A percentile compares a stretch with the other conserved stretches of the same genome.
Evolutionary conservation across 2,797 vertebrate genomes (phyloP).

Genomic region (Notamacropus eugenii): DNA sequence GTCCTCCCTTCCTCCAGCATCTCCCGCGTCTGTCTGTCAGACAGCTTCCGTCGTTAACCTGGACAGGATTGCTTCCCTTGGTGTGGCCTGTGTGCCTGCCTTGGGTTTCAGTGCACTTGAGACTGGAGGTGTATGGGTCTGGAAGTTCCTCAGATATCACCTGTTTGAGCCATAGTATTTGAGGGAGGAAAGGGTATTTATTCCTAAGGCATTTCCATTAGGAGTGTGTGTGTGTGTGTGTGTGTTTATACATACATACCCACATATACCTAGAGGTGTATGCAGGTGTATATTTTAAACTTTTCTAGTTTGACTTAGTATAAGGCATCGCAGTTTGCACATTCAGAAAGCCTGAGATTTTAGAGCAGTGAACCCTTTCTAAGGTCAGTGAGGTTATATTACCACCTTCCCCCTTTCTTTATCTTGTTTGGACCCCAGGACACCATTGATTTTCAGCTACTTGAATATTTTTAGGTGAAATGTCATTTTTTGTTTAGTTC

Average conservation of each 20-base stretch:
- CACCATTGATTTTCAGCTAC: background rate
- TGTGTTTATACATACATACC: no score
- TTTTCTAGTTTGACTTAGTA: background rate
- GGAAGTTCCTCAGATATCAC: background rate
- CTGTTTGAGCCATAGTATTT: background rate
- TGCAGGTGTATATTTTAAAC: background rate
- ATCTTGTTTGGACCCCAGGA: slow-evolving; percentile 3
- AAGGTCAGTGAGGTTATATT: slow-evolving; percentile 10
- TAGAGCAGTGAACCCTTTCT: slow-evolving; percentile 23
- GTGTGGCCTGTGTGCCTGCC: background rate
- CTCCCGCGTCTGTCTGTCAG: background rate
- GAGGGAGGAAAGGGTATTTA: slow-evolving; percentile 9
- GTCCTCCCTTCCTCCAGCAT: background rate
- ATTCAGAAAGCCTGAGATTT: slow-evolving; percentile 18
- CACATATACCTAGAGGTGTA: no score
- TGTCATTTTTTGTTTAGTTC: slow-evolving; percentile 2
- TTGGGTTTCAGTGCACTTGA: background rate
- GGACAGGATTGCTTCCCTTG: background rate
- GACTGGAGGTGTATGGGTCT: background rate
- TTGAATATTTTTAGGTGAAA: background rate
- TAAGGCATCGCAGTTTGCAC: slow-evolving; percentile 21
- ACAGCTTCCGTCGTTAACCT: background rate
- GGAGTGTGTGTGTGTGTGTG: background rate
- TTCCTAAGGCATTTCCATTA: background rate
- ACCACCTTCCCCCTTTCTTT: background rate